Evolutionary conservation across 2,797 vertebrate species (phyloP), one percentile per base, ranked within the genome.

Genomic region (Bucorvus abyssinicus): DNA sequence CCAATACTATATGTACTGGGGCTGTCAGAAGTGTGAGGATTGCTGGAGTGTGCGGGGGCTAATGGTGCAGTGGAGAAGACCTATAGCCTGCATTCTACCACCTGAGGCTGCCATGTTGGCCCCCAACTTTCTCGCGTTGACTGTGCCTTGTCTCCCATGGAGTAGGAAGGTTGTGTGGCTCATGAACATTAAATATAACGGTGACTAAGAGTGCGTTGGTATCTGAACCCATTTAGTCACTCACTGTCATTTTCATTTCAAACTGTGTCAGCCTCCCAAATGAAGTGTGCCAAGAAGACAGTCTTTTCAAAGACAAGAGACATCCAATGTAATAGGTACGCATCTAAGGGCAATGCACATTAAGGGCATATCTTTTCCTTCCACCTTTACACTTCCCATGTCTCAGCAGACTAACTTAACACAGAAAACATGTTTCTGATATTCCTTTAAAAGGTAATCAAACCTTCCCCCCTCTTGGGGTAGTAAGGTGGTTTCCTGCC

Each of bases 1-100:
- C 3, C 9, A 44, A 0, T 16, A 10, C 22, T 40, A 0, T 38
- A 30, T 30, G 7, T 30, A 11, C 14, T 23, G 4, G 5, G 3
- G 1, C 6, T 82, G 20, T 49, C 55, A 34, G 4, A 12, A 15
- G 6, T 30, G 15, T 71, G 30, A 63, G 20, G 5, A 9, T 5
- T 81, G 42, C 29, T 69, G 38, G 22, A 34, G 12, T 18, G 5
- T 21, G 6, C 34, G 15, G 29, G 36, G 29, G 3, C 5, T 60
- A 47, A 22, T 0, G 3, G 11, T 7, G 15, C 5, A 2, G 3
- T 32, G 5, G 5, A 7, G 29, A 42, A 67, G 9, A 2, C 12
- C 29, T 29, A 34, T 17, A 49, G 9, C 8, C 9, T 42, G 12
- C 14, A 30, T 49, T 16, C 4, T 36, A 40, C 6, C 13, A 64